Evolutionary conservation across 2,888 invertebrate species (phyloP), one percentile per base, ranked within the genome.

Genomic region (Tenthredo livida): DNA sequence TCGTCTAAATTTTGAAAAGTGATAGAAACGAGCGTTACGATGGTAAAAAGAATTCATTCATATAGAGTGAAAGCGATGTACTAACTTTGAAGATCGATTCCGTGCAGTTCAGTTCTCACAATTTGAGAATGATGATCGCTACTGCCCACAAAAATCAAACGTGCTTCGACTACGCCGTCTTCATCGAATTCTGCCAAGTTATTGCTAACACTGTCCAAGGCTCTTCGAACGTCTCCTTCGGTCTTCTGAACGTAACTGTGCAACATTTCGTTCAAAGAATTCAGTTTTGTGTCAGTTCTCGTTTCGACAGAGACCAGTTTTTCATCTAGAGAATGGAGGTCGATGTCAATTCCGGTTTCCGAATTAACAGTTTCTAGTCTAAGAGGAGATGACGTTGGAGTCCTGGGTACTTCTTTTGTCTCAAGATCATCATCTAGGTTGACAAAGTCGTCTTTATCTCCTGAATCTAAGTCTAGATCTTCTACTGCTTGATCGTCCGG

Each of bases 321-420:
- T 25, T 86, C 86, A 43, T 84, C 85, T 37, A 84, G 70, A 40
- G 61, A 75, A 21, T 47, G 37, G 25, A 67, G 43, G 50, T 88
- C 88, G 21, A 78, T 73, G 6, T 67, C 43, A 33, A 29, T 50
- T 0, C 50, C 1, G 6, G 43, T 65, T 25, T 67, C 86, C 50
- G 84, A 0, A 43, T 5, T 82, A 15, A 17, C 25, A 29, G 65
- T 80, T 61, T 87, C 87, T 61, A 84, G n/a, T 58, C 80, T 86
- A 40, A 83, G 85, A 15, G 89, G 89, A n/a, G 89, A 88, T 0
- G 87, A 84, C 17, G 85, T 47, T 7, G 89, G 88, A 7, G 89
- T 90, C 85, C 87, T 90, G 12, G 83, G 67, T 9, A 65, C 17
- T 17, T 29, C n/a, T 85, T 88, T 89, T 70, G 87, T 61, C 73